Base-by-base conservation (phyloP, 2,113 vertebrate genomes). In the Spilogale gracilis region DNA sequence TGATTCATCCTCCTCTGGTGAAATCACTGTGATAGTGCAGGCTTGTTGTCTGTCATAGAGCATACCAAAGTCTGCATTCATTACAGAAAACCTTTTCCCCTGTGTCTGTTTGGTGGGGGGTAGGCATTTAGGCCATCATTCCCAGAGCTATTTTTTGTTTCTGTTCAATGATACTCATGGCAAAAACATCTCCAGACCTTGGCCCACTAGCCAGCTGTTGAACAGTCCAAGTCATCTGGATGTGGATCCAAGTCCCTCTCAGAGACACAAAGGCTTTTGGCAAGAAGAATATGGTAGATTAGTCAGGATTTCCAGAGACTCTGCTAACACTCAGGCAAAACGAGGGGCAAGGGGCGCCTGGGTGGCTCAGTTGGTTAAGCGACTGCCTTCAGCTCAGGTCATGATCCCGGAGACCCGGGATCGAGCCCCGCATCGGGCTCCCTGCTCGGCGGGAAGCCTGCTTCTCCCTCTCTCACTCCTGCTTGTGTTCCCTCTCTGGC, bases 51-150 rank as follows among this genome's bases (percentile, higher is more conserved):
- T 84, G 76, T 43, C 45, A 38, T 4, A 45, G 16, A 73, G 16
- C 1, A 8, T 3, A 9, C 20, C 6, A 43, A 1, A 1, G 27
- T 63, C 78, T 43, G 1, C 3, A 17, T 56, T 38, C 58, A 13
- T 6, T n/a, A 12, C 30, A 63, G 82, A 91, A 73, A 88, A 32
- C 48, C 54, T 52, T 43, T 12, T 9, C 23, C 45, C 5, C 6
- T 4, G 2, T 16, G 23, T 69, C 63, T 81, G 76, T 27, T 48
- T 0, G 43, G 60, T 38, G n/a, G 54, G 32, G 20, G 16, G 13
- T 13, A 43, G 21, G 2, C 2, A 30, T 7, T 38, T 56, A 67
- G 12, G 11, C 4, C 48, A 7, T 23, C 4, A 50, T 84, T 83
- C 63, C 18, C 43, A 56, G 38, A 83, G 12, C 6, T 5, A 48